phyloP scores from a whole-genome alignment of 2,797 vertebrate species.

The Cynodonichthys magdalenae region DNA sequence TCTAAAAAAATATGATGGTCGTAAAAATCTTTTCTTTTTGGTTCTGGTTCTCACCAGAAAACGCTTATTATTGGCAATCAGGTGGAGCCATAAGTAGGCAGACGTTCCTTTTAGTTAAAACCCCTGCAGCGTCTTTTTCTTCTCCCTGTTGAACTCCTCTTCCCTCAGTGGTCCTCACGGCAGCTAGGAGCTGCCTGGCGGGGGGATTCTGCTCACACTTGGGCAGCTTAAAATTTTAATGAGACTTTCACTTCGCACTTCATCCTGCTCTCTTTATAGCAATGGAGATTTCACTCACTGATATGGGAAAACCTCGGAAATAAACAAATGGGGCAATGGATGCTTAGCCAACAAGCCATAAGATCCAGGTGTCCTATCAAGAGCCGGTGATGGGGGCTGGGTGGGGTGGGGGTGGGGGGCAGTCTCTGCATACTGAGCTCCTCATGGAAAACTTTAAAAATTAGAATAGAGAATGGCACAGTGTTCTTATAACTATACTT shows the following conservation, averaged over 20 bases:
- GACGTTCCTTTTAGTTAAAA: constrained; percentile 58
- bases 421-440: constrained; percentile 27
- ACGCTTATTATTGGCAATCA: constrained; percentile 36
- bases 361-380: constrained; percentile 46
- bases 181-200: constrained; percentile 63
- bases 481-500: too few relatives aligned
- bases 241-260: constrained; percentile 83
- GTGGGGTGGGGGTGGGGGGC: constrained; percentile 6
- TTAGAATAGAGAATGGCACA: constrained; percentile 20
- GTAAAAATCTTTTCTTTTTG: too few relatives aligned
- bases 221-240: constrained; percentile 83
- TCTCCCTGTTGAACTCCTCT: constrained; percentile 67
- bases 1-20: too few relatives aligned
- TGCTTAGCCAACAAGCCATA: constrained; percentile 54
- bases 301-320: constrained; percentile 62
- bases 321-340: constrained; percentile 66
- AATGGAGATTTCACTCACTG: constrained; percentile 61
- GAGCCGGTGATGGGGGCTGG: constrained; percentile 31
- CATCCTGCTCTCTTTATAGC: constrained; percentile 69
- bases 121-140: constrained; percentile 66
- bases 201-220: constrained; percentile 76
- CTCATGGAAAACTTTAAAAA: constrained; percentile 23
- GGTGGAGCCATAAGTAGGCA: constrained; percentile 55
- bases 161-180: constrained; percentile 63
- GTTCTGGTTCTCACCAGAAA: constrained; percentile 29